Percentiles rank a stretch among this genome's conserved stretches.
Conservation (phyloP, 53 echinoderm and acorn worm genomes). For the Apostichopus leukothele region DNA sequence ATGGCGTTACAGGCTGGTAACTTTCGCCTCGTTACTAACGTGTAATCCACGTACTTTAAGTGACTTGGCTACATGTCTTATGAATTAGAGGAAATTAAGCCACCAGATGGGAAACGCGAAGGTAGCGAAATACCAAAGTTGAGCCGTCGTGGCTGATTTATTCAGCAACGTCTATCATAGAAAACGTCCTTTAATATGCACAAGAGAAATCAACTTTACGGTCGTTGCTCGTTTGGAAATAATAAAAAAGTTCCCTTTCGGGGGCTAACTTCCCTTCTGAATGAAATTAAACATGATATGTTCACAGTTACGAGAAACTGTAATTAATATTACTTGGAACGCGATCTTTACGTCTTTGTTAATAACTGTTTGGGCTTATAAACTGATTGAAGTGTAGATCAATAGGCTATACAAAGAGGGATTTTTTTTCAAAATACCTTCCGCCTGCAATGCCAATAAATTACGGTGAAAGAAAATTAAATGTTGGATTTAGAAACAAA, state of each 20-base stretch:
- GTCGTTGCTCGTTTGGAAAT: slow-evolving; percentile 30
- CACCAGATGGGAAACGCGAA: slow-evolving; percentile 27
- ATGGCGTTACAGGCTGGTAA: background rate
- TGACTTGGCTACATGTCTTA: slow-evolving; percentile 17
- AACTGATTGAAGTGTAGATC: background rate
- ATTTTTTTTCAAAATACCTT: background rate
- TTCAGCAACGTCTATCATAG: background rate
- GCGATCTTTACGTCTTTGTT: background rate
- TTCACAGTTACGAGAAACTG: background rate
- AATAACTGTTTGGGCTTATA: background rate
- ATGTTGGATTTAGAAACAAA: background rate
- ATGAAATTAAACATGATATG: slow-evolving; percentile 18
- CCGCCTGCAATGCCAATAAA: background rate
- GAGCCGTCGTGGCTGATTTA: slow-evolving; percentile 25
- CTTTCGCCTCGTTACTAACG: background rate
- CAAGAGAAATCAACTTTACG: slow-evolving; percentile 21
- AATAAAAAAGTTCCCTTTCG: background rate
- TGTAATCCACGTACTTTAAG: background rate
- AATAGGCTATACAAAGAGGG: background rate
- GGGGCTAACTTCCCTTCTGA: background rate
- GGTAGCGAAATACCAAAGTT: slow-evolving; percentile 29
- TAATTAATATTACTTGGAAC: background rate
- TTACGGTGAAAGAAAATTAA: background rate
- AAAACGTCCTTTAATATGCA: background rate
- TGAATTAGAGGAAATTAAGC: slow-evolving; percentile 18